Percentiles rank a stretch among this genome's conserved stretches.
Conservation (phyloP, 2,797 vertebrate genomes). For the Halcyon chelicuti region DNA sequence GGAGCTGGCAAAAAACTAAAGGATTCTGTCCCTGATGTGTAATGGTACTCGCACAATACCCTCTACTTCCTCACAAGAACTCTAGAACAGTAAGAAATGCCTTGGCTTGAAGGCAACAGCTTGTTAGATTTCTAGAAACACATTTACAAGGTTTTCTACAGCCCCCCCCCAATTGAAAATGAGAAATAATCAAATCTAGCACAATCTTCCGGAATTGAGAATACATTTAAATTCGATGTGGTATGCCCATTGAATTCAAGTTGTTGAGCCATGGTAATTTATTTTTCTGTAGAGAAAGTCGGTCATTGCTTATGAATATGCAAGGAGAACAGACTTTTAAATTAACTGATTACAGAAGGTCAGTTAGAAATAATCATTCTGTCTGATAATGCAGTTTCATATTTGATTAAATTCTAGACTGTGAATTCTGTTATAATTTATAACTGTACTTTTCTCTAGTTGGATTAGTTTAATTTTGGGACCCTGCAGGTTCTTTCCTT, state of each 20-base stretch:
- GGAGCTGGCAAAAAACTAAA: slow-evolving; percentile 49
- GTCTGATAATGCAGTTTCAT: neutral
- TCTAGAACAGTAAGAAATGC: slow-evolving; percentile 58
- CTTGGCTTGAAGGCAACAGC: slow-evolving; percentile 54
- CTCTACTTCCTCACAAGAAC: slow-evolving; percentile 46
- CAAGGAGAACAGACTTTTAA: slow-evolving; percentile 21
- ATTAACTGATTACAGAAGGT: slow-evolving; percentile 18
- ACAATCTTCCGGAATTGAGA: slow-evolving; percentile 36
- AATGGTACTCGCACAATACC: slow-evolving; percentile 41
- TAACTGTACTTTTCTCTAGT: neutral
- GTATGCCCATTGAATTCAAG: slow-evolving; percentile 8
- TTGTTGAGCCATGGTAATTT: slow-evolving; percentile 37
- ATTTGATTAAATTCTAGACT: neutral
- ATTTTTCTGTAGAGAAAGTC: slow-evolving; percentile 21
- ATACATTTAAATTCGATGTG: slow-evolving; percentile 47
- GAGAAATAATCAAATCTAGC: slow-evolving; percentile 49
- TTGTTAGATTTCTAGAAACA: slow-evolving; percentile 70
- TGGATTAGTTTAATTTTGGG: neutral
- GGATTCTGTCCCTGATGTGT: slow-evolving; percentile 53
- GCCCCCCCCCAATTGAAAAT: neutral
- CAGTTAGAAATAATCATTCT: slow-evolving; percentile 29
- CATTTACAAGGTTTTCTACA: neutral
- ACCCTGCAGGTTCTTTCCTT: neutral
- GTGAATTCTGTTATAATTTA: neutral
- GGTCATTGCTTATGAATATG: slow-evolving; percentile 13